Base-by-base conservation (phyloP, 2,888 invertebrate genomes). In the Galerucella calmariensis region DNA sequence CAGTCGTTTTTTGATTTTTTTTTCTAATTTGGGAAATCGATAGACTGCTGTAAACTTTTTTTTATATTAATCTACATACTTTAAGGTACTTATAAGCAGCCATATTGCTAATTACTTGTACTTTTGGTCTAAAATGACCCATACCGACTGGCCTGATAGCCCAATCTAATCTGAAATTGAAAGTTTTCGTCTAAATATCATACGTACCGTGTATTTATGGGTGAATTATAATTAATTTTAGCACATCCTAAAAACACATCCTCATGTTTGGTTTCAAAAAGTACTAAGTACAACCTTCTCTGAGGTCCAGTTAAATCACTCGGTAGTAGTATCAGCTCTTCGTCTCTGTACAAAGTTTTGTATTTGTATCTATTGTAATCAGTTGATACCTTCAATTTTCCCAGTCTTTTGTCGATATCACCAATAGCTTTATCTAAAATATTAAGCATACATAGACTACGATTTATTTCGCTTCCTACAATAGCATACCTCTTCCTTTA, bases 241-340 rank as follows among this genome's bases (percentile, higher is more conserved):
- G 96, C 94, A 85, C 97, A 97, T 0, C 94, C 93, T 81, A 96
- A 86, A 84, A 94, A 95, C 74, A 92, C 92, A 79, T 95, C 94
- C 1, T 91, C 87, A 83, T 95, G 94, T 69, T 91, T 91, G 75
- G 92, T 91, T 82, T 96, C 96, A 84, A 93, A 95, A 24, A 97
- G 88, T 56, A 96, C 95, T 68, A 97, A 89, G 85, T 95, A 96
- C 35, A 96, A 88, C 61, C 92, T 92, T 74, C 96, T 90, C 81
- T 93, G 92, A 0, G 94, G 93, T 79, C 93, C 93, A 67, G 92
- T 91, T 81, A 95, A 89, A 86, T 95, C 95, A 51, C 91, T 91
- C 1, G 94, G 92, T 69, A 96, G 84, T 56, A 94, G 88, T 72
- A 93, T 91, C 68, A 95, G 88, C 79, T 92, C 91, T 0, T 92